These are phyloP conservation scores for Tenthredo distinguenda DNA, from an alignment of 2,888 invertebrate species.

Conservation along the genomic window DNA sequence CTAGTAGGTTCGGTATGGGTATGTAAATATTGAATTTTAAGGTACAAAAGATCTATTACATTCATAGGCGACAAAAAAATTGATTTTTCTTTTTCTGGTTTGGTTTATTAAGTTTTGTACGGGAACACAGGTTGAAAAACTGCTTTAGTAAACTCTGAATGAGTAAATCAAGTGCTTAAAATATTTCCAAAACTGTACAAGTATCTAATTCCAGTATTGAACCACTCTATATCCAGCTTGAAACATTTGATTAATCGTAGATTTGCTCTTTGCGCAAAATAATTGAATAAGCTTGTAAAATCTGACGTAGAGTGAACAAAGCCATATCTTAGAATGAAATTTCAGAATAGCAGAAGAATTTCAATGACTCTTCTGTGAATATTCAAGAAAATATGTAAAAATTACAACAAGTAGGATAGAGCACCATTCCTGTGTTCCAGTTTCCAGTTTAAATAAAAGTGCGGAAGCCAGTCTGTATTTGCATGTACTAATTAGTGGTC, in stretches of 20 bases:
- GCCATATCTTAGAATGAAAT: background rate
- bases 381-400: background rate
- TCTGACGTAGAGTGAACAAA: background rate
- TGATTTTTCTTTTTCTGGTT: slow-evolving; percentile 37
- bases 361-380: background rate
- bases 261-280: background rate
- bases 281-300: background rate
- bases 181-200: background rate
- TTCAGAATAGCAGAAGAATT: background rate
- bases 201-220: background rate
- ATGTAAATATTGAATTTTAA: background rate
- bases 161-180: background rate
- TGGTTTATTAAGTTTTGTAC: slow-evolving; percentile 9
- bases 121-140: slow-evolving; percentile 37
- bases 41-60: background rate
- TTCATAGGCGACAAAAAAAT: background rate
- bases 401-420: background rate
- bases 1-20: slow-evolving; percentile 1
- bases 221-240: background rate
- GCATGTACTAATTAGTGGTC: slow-evolving; percentile 76
- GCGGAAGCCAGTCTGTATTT: slow-evolving; percentile 61
- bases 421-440: slow-evolving; percentile 48
- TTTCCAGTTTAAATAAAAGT: slow-evolving; percentile 40
- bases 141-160: background rate
- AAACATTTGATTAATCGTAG: background rate